phyloP scores from a whole-genome alignment of 2,113 vertebrate species.

The Nycticorax nycticorax region DNA sequence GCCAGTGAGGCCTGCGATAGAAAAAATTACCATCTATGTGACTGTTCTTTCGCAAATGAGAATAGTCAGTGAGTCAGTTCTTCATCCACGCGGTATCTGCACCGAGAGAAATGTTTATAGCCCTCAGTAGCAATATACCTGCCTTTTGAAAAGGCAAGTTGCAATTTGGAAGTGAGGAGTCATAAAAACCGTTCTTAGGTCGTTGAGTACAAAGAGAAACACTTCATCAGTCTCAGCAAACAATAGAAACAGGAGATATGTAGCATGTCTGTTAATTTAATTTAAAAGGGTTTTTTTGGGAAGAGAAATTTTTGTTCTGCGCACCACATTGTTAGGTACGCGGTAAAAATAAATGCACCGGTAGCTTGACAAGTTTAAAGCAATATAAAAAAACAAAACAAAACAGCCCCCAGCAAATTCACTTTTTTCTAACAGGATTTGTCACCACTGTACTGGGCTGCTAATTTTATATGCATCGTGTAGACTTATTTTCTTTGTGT shows the following conservation, averaged over 20 bases:
- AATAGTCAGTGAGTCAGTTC: neutral
- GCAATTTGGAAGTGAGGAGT: neutral
- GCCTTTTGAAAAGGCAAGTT: neutral
- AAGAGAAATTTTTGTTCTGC: neutral
- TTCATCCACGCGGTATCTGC: neutral
- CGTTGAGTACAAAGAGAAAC: neutral
- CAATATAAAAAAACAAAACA: neutral
- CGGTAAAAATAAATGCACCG: neutral
- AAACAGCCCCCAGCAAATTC: neutral
- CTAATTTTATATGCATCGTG: neutral
- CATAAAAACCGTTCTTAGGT: neutral
- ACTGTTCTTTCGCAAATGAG: neutral
- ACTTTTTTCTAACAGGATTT: neutral
- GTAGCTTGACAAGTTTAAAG: neutral
- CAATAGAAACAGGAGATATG: neutral
- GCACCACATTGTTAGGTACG: rapidly evolving
- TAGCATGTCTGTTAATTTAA: neutral
- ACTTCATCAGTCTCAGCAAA: neutral
- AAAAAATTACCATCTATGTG: neutral
- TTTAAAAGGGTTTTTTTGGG: neutral
- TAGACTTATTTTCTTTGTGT: neutral
- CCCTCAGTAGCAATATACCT: neutral
- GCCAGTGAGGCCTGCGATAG: neutral
- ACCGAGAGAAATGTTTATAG: neutral
- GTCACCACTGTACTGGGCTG: neutral